Conservation (phyloP, 2,888 invertebrate genomes). For the Antheraea assamensis region DNA sequence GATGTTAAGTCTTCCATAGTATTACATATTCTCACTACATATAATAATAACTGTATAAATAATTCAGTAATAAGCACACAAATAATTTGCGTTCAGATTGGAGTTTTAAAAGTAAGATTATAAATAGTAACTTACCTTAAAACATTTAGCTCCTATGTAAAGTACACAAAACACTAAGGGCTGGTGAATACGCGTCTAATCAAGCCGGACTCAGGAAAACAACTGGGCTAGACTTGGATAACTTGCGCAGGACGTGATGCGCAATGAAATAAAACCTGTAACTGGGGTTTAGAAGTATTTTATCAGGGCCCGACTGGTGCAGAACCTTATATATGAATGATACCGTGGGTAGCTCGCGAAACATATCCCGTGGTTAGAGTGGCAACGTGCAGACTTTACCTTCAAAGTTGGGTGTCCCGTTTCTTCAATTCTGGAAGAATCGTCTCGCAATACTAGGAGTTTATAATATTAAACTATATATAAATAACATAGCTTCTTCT, state of each 20-base stretch:
- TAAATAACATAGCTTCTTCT: no score
- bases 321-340: conserved; percentile 64
- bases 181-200: conserved; percentile 41
- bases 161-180: conserved; percentile 52
- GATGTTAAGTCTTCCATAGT: neutral
- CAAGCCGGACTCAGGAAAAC: conserved; percentile 50
- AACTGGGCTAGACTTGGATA: conserved; percentile 53
- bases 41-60: neutral
- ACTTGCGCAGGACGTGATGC: conserved; percentile 55
- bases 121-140: conserved; percentile 61
- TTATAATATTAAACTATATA: neutral
- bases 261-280: conserved; percentile 37
- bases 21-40: neutral
- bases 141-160: conserved; percentile 63
- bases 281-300: conserved; percentile 37
- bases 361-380: neutral
- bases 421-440: neutral
- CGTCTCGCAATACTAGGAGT: no score
- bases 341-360: conserved; percentile 40
- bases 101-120: neutral
- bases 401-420: neutral
- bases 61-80: neutral
- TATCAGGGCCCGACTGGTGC: conserved; percentile 42
- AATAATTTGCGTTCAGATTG: neutral
- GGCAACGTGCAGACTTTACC: neutral